phyloP scores from a whole-genome alignment of 1,140 invertebrate genomes.

The Acyrthosiphon pisum region DNA sequence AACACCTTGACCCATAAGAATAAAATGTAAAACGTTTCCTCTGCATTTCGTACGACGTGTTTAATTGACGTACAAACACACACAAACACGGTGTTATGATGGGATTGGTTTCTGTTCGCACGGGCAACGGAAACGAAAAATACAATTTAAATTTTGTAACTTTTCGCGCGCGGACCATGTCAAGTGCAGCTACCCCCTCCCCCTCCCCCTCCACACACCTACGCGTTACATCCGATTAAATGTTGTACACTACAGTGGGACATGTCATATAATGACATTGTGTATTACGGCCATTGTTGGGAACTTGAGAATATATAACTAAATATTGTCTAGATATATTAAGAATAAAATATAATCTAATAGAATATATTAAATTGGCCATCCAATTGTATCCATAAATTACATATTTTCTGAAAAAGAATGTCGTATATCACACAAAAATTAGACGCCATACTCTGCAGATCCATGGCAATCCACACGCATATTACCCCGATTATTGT shows the following conservation, averaged over 20 bases:
- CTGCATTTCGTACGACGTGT: background rate
- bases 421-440: background rate
- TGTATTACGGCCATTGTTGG: background rate
- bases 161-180: background rate
- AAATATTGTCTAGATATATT: no score
- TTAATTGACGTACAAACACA: conserved; percentile 16
- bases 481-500: background rate
- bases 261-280: background rate
- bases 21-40: background rate
- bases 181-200: background rate
- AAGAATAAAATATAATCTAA: no score
- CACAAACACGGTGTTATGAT: background rate
- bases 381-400: background rate
- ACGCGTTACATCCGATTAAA: background rate
- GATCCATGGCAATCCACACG: no score
- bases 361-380: no score
- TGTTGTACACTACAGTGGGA: background rate
- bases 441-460: accelerated
- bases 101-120: background rate
- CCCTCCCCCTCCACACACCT: no score
- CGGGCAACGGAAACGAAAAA: conserved; percentile 3
- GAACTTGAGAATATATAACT: no score
- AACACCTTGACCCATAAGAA: conserved; percentile 22
- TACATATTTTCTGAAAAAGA: background rate
- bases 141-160: background rate